Percentiles rank a stretch among this genome's conserved stretches.
These are phyloP conservation scores for Brienomyrus longianalis DNA, from an alignment of 2,113 vertebrate species.

Conservation along the genomic window DNA sequence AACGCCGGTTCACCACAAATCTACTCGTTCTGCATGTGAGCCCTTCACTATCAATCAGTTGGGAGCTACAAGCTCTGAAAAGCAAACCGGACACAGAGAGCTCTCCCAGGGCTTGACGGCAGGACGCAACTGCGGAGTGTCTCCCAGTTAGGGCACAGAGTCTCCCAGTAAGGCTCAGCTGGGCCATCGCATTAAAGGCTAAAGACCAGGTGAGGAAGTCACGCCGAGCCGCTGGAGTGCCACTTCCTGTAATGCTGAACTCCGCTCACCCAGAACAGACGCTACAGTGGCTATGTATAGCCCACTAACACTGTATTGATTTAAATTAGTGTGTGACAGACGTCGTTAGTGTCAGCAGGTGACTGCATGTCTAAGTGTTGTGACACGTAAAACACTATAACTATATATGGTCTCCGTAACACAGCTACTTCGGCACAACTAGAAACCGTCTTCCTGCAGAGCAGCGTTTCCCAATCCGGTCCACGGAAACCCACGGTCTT, in stretches of 20 bases:
- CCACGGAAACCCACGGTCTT: not conserved
- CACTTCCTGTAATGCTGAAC: not conserved
- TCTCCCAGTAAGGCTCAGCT: not conserved
- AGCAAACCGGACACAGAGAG: not conserved
- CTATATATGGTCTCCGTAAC: not conserved
- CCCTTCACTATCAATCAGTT: not conserved
- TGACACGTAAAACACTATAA: not conserved
- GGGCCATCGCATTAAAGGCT: not conserved
- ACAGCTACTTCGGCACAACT: too few relatives aligned
- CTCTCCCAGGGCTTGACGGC: not conserved
- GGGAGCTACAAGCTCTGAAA: not conserved
- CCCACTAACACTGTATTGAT: not conserved
- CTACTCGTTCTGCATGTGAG: not conserved
- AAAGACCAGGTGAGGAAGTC: not conserved
- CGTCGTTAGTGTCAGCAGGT: not conserved
- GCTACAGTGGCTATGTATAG: not conserved
- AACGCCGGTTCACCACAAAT: not conserved
- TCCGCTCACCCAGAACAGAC: not conserved
- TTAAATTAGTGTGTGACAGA: not conserved
- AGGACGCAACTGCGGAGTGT: not conserved
- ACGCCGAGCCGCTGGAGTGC: not conserved
- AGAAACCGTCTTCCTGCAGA: not conserved
- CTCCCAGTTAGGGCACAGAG: not conserved
- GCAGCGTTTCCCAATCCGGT: not conserved
- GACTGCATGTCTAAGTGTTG: not conserved